Evolutionary conservation across 2,113 vertebrate species (phyloP).

Genomic region (Cricetomys ansorgei): DNA sequence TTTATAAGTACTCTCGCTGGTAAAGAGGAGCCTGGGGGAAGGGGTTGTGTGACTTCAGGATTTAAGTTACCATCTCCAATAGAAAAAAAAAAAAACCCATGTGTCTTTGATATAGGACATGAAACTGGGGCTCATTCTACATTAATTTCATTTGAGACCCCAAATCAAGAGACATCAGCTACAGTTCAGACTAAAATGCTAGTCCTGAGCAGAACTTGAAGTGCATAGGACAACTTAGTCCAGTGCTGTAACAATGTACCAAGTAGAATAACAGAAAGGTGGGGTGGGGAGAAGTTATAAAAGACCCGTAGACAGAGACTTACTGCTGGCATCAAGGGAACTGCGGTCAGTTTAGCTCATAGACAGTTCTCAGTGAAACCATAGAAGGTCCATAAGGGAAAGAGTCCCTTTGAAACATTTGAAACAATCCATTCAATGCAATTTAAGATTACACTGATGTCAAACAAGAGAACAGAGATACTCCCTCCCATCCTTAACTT

Average conservation of each 20-base stretch:
- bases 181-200: not conserved
- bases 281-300: not conserved
- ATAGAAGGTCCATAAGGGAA: not conserved
- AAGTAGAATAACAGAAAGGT: not conserved
- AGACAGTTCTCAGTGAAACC: not conserved
- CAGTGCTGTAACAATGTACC: not conserved
- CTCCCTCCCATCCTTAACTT: not conserved
- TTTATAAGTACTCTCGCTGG: not conserved
- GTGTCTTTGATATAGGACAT: not conserved
- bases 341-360: not conserved
- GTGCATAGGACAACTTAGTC: not conserved
- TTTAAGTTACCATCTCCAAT: slow-evolving; percentile 16
- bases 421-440: not conserved
- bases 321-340: not conserved
- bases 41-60: not conserved
- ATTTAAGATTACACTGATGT: not conserved
- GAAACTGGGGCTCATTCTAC: not conserved
- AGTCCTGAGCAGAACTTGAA: not conserved
- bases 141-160: not conserved
- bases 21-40: not conserved
- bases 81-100: not conserved
- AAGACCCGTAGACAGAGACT: not conserved
- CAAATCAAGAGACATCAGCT: not conserved
- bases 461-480: not conserved
- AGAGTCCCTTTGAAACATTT: not conserved